Evolutionary conservation across 2,888 invertebrate species (phyloP).

Genomic region (Nymphalis urticae): DNA sequence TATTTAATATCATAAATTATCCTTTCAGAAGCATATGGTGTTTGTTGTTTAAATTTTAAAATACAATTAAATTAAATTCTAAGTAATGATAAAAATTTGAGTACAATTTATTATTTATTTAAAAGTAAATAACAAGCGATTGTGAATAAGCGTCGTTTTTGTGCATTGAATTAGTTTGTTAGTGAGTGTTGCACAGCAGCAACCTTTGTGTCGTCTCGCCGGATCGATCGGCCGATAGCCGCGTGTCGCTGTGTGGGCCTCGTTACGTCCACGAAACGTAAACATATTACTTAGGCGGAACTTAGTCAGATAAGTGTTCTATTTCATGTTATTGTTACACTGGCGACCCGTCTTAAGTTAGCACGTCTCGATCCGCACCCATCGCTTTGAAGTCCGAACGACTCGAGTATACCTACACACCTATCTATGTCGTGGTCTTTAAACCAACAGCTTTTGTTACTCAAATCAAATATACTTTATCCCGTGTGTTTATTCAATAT

Average conservation of each 20-base stretch:
- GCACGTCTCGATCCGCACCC: too few species aligned
- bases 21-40: too few species aligned
- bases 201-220: constrained; percentile 35
- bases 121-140: not conserved
- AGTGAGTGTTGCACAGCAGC: constrained; percentile 16
- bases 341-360: too few species aligned
- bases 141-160: not conserved
- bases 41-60: too few species aligned
- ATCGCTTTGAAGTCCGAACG: too few species aligned
- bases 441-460: too few species aligned
- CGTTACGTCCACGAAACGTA: constrained; percentile 10
- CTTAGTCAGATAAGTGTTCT: not conserved
- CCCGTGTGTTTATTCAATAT: too few species aligned
- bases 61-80: not conserved
- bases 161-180: constrained; percentile 15
- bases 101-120: not conserved
- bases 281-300: constrained; percentile 6
- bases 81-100: too few species aligned
- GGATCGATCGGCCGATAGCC: constrained; percentile 37
- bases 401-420: too few species aligned
- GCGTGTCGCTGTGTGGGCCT: constrained; percentile 26
- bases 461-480: not conserved
- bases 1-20: too few species aligned
- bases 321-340: not conserved
- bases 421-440: too few species aligned